Base-by-base conservation (phyloP, 2,113 vertebrate genomes). In the Falcunculus frontatus region DNA sequence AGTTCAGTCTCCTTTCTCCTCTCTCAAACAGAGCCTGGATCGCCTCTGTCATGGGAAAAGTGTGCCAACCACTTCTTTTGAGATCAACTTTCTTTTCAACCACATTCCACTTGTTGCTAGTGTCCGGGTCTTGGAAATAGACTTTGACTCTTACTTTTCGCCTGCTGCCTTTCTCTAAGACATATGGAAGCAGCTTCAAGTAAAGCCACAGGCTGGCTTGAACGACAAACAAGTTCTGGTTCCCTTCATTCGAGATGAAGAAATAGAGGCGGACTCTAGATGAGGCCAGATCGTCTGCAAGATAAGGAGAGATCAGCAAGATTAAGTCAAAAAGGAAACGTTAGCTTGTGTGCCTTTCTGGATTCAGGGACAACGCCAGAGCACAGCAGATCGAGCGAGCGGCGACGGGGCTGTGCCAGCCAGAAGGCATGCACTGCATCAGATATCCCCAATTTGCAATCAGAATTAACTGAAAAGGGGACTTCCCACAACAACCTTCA, bases 181-280 rank as follows among this genome's bases (percentile, higher is more conserved):
- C 98, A 8, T 98, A 98, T 4, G 99, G 99, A 91, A 99, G 98
- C 93, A 99, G 97, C 60, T 99, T 99, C 98, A 99, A 98, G 97
- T 99, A 99, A 67, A 99, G 98, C 99, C 99, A 99, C 85, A 99
- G 98, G 97, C 98, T 99, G 96, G 99, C 99, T 97, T 99, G 99
- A 49, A 99, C 98, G 92, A 99, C 99, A 59, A 98, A 99, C 93
- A 99, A 98, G 97, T 99, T 99, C 98, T 99, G 99, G 98, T 99
- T 99, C 70, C 99, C 99, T 97, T 99, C 99, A 9, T 99, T 99
- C 85, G 99, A 99, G 96, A 99, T 98, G 92, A 99, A 97, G 97
- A 99, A 99, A 97, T 98, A 99, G 88, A 99, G 98, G 78, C 98
- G 98, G 53, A 99, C 98, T 96, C 98, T 99, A 86, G 99, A 98